Evolutionary conservation across 2,797 vertebrate species (phyloP).

Genomic region (Propithecus perrieri): DNA sequence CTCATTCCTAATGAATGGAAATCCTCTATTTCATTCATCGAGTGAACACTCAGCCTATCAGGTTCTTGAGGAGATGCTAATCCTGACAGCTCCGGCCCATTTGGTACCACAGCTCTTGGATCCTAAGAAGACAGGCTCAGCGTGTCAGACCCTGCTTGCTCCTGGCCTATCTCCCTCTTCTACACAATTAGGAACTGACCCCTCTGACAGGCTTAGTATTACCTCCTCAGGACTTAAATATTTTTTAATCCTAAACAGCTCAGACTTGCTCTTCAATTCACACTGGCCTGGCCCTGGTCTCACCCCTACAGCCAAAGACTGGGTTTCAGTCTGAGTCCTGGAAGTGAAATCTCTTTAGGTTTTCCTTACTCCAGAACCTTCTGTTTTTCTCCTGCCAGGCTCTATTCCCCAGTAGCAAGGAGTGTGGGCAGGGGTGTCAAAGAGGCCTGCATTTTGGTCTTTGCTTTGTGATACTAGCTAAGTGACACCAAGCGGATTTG

Average conservation of each 20-base stretch:
- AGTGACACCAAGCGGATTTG: background rate
- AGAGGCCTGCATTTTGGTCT: background rate
- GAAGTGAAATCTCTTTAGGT: background rate
- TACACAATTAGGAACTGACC: background rate
- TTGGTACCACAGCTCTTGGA: background rate
- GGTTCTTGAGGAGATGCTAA: background rate
- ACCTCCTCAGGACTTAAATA: background rate
- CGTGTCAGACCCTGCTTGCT: background rate
- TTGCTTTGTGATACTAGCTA: background rate
- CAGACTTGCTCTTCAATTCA: background rate
- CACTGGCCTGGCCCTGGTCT: background rate
- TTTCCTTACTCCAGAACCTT: background rate
- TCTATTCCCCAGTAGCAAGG: background rate
- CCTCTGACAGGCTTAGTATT: background rate
- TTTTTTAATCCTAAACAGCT: background rate
- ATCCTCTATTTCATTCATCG: background rate
- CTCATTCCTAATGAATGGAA: too few relatives aligned
- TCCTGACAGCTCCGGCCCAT: rapidly evolving
- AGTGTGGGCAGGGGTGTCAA: background rate
- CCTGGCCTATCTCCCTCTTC: background rate
- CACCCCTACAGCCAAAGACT: background rate
- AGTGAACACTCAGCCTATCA: background rate
- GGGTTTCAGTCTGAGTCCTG: background rate
- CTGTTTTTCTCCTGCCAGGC: background rate
- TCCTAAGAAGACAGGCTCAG: background rate